Evolutionary conservation across 2,113 vertebrate species (phyloP).

Genomic region (Psettodes erumei): DNA sequence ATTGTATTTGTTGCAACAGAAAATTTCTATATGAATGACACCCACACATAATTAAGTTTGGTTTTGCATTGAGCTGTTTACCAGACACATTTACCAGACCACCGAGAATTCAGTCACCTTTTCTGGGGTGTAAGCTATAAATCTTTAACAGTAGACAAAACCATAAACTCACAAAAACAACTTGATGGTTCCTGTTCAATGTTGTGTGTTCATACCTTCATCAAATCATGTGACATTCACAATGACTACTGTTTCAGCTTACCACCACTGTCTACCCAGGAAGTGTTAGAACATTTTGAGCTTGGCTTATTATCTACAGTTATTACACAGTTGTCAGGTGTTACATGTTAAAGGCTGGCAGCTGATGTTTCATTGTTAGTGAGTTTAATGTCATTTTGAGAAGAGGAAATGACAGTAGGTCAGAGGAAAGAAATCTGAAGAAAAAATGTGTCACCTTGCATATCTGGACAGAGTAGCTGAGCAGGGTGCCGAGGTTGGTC

Average conservation of each 20-base stretch:
- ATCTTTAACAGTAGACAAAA: not conserved
- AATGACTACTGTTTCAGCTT: not conserved
- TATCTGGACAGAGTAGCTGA: conserved; percentile 93
- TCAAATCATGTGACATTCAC: not conserved
- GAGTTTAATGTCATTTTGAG: not conserved
- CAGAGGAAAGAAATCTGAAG: not conserved
- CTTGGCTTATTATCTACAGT: not conserved
- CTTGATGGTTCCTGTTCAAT: not conserved
- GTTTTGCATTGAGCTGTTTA: not conserved
- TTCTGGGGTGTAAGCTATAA: not conserved
- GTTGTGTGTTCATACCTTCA: no score
- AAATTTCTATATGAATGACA: not conserved
- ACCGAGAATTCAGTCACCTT: not conserved
- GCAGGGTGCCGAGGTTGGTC: conserved; percentile 87
- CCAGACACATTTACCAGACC: not conserved
- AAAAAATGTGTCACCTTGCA: conserved; percentile 85
- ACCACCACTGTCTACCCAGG: not conserved
- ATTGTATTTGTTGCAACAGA: not conserved
- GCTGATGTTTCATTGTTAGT: not conserved
- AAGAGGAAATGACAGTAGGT: not conserved
- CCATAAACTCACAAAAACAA: not conserved
- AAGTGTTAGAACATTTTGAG: not conserved
- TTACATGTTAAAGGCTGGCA: not conserved
- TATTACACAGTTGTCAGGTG: not conserved
- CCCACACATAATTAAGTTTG: no score